Percentiles rank a stretch among this genome's conserved stretches.
phyloP scores from a whole-genome alignment of 2,113 vertebrate species.

The Cariama cristata region DNA sequence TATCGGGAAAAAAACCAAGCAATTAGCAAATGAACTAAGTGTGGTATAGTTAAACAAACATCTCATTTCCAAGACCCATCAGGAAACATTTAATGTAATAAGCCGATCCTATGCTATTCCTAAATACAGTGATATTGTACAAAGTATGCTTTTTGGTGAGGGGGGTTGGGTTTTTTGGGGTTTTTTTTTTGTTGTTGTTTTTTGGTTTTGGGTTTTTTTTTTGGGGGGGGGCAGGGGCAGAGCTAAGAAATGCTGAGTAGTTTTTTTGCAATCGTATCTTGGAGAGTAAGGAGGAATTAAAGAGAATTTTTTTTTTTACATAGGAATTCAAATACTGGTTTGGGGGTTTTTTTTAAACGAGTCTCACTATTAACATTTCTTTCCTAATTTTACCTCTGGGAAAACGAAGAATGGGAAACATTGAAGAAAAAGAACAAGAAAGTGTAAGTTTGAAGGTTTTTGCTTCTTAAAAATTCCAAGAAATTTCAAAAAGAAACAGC shows the following conservation, averaged over 20 bases:
- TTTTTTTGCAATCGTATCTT: background rate
- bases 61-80: background rate
- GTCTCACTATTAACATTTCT: background rate
- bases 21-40: slow-evolving; percentile 12
- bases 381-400: background rate
- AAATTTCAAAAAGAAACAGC: background rate
- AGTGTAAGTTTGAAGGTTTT: background rate
- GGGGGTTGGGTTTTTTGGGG: too few relatives aligned
- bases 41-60: background rate
- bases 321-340: background rate
- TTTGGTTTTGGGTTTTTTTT: too few relatives aligned
- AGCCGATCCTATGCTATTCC: background rate
- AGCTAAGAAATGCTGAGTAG: background rate
- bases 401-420: background rate
- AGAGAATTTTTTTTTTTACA: background rate
- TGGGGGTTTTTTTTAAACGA: background rate
- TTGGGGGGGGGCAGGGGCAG: accelerated
- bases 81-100: background rate
- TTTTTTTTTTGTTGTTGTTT: too few relatives aligned
- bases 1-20: background rate
- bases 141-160: background rate
- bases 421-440: background rate
- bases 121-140: background rate
- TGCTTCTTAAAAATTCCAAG: background rate
- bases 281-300: background rate